Conservation (phyloP, 92 coral and sea anemone genomes). For the Siderastrea siderea region DNA sequence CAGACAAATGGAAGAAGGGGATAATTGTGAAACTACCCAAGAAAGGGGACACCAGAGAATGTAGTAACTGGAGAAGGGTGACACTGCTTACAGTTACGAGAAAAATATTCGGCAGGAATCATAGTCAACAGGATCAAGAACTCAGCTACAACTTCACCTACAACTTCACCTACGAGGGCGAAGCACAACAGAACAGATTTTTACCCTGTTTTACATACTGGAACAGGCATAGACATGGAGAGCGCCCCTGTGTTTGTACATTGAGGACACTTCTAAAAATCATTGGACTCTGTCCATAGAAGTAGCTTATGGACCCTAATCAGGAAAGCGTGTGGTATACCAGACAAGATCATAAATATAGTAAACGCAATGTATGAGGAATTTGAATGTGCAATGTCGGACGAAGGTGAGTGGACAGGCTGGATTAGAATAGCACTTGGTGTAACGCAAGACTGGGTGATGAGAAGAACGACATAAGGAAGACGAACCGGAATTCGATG, state of each 20-base stretch:
- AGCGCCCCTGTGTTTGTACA: background rate
- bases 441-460: slow-evolving; percentile 56
- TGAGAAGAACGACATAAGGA: slow-evolving; percentile 35
- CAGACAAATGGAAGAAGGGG: no score
- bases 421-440: slow-evolving; percentile 41
- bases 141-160: no score
- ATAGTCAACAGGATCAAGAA: background rate
- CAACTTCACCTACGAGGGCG: background rate
- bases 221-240: background rate
- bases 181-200: background rate
- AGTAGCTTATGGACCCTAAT: slow-evolving; percentile 9
- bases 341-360: slow-evolving; percentile 37
- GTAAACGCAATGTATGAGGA: slow-evolving; percentile 20
- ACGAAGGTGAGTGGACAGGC: slow-evolving; percentile 23
- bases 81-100: background rate
- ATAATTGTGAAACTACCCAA: no score
- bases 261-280: no score
- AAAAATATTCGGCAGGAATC: background rate
- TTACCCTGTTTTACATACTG: background rate
- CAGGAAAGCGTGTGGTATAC: background rate
- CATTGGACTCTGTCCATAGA: background rate
- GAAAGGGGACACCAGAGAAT: no score
- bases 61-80: no score
- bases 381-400: slow-evolving; percentile 36
- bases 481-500: slow-evolving; percentile 44